Base-by-base conservation (phyloP, 1,140 invertebrate species). In the Procambarus virginalis region DNA sequence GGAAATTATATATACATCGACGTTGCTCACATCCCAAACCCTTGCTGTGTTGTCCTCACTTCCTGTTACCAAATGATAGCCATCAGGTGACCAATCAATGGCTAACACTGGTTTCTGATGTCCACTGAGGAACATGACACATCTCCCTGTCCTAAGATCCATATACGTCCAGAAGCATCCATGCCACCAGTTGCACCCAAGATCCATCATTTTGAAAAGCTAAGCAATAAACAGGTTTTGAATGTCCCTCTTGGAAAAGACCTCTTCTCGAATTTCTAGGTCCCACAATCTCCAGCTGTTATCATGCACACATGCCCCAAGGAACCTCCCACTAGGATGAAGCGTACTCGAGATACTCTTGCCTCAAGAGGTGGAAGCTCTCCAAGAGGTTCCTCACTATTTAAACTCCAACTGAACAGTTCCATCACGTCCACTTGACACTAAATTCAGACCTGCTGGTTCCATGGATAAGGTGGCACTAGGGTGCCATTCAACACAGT, bases 181-280 rank as follows among this genome's bases (percentile, higher is more conserved):
- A 98, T 95, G 6, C 98, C 98, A 2, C 97, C 98, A 5, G 98
- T 99, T 8, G 96, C 97, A 55, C 96, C 96, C 0, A 99, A 48
- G 98, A 98, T 0, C 99, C 99, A 94, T 99, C 99, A 48, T 94
- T 94, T 93, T 99, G 99, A 94, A 99, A 99, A 82, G 97, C 96
- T 17, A 99, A 96, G 93, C 98, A 98, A 94, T 99, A 98, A 0
- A 99, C 99, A 0, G 97, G 95, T 94, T 98, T 98, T 22, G 97
- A 97, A 94, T 99, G 99, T 2, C 99, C 99, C 95, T 99, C 99
- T 94, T 99, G 99, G 95, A 99, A 99, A 0, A 99, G 5, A 99
- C 97, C 95, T 99, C 99, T 86, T 97, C 95, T 85, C 96, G 96
- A 51, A 97, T 97, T 93, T 99, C 96, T 83, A 99, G 94, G 95